A percentile compares a stretch with the other conserved stretches of the same genome.
These are phyloP conservation scores for Ommatoiulus sabulosus DNA, from an alignment of 2,888 invertebrate species.

Conservation along the genomic window DNA sequence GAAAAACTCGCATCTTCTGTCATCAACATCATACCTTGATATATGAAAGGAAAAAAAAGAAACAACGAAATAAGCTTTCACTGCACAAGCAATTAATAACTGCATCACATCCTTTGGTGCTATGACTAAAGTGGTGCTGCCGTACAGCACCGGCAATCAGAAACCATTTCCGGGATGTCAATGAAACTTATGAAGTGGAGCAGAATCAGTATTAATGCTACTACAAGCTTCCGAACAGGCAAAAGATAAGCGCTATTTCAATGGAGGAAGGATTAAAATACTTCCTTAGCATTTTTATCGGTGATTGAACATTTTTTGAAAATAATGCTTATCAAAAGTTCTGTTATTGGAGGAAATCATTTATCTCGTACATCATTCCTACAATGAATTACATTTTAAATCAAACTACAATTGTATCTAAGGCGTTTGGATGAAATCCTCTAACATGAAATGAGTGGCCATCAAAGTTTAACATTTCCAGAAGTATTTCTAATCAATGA, in stretches of 20 bases:
- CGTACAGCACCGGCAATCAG: conserved; percentile 6
- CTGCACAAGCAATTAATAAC: neutral
- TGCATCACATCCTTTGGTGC: neutral
- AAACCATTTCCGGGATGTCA: conserved; percentile 38
- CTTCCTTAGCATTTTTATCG: neutral
- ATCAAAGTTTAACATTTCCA: no score
- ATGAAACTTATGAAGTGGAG: conserved; percentile 22
- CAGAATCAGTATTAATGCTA: neutral
- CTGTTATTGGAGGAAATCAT: no score
- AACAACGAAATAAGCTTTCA: neutral
- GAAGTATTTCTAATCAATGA: no score
- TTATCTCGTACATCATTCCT: no score
- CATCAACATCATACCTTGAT: neutral
- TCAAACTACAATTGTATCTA: no score
- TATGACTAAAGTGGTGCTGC: conserved; percentile 11
- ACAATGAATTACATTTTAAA: no score
- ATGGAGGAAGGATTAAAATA: neutral
- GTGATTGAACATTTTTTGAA: no score
- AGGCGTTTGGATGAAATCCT: no score
- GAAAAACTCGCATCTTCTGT: neutral
- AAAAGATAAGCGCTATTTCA: neutral
- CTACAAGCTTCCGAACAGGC: neutral
- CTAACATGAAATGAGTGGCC: no score
- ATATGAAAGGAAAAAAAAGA: neutral
- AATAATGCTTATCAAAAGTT: no score